Base-by-base conservation (phyloP, 2,888 invertebrate species). In the Cantharis lateralis region DNA sequence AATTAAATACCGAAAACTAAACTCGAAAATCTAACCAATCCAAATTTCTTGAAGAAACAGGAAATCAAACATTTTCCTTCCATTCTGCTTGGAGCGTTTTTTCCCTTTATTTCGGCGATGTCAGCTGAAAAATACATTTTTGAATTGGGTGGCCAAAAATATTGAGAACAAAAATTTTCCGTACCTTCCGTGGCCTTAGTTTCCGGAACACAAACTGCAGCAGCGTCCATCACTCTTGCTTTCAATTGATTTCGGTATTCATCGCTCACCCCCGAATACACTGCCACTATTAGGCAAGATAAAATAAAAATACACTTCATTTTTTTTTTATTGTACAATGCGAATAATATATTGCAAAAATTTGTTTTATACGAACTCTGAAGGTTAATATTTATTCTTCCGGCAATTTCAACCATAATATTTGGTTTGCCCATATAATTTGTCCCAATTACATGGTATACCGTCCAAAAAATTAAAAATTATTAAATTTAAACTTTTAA, bases 61-160 rank as follows among this genome's bases (percentile, higher is more conserved):
- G 89, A 89, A 73, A 89, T 80, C 62, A 90, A 84, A 80, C 91
- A 91, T 80, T 88, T 89, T 0, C 88, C 88, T 62, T 84, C 86
- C 15, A 82, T 71, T 16, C 32, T 87, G 0, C 87, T 84, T 0
- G 91, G 90, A 28, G 88, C 74, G 78, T 89, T 87, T 77, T 89
- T 88, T 24, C 87, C 83, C 71, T 89, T 81, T 61, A 84, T 64
- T 15, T 75, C 76, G 11, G 78, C 68, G 11, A 83, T 75, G 48
- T 84, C 84, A 10, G 77, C 84, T 84, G 68, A 71, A 77, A 79
- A 48, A 24, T 48, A n/a, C 7, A n/a, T 5, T 48, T n/a, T n/a
- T n/a, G 9, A 5, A 7, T n/a, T n/a, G 1, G 7, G 7, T n/a
- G 3, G n/a, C 3, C 7, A n/a, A 24, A 24, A 24, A 9, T 24